phyloP scores from a whole-genome alignment of 2,888 invertebrate species.

The Brachylomia viminalis region DNA sequence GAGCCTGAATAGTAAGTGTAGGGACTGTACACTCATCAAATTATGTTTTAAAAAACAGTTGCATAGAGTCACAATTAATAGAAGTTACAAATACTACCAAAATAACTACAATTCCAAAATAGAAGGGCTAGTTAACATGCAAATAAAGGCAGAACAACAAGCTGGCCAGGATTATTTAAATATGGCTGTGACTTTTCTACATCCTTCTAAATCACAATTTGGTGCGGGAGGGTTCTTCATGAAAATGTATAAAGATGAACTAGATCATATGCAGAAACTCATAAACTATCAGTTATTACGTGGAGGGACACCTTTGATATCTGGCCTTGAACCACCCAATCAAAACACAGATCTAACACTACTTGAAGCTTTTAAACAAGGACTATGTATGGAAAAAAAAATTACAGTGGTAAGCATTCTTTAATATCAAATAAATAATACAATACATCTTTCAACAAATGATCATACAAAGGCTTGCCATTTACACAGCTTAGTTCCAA shows the following conservation, averaged over 20 bases:
- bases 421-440: neutral
- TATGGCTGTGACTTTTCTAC: slow-evolving; percentile 73
- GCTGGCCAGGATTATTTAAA: slow-evolving; percentile 75
- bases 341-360: slow-evolving; percentile 62
- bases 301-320: slow-evolving; percentile 70
- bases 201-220: slow-evolving; percentile 67
- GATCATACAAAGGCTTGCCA: neutral
- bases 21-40: neutral
- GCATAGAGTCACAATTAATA: neutral
- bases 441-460: neutral
- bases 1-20: slow-evolving; percentile 13
- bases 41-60: slow-evolving; percentile 20
- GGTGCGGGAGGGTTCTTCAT: slow-evolving; percentile 76
- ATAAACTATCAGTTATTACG: slow-evolving; percentile 75
- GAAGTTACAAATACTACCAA: slow-evolving; percentile 45
- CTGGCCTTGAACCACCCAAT: slow-evolving; percentile 59
- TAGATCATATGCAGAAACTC: slow-evolving; percentile 73
- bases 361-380: slow-evolving; percentile 71
- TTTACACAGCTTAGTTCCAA: neutral
- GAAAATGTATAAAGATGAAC: slow-evolving; percentile 77
- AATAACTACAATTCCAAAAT: slow-evolving; percentile 69
- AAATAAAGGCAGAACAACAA: slow-evolving; percentile 76
- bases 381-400: slow-evolving; percentile 72
- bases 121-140: slow-evolving; percentile 71
- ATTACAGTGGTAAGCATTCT: slow-evolving; percentile 71